Evolutionary conservation across 2,888 invertebrate genomes (phyloP).

Genomic region (Eristalis tenax): DNA sequence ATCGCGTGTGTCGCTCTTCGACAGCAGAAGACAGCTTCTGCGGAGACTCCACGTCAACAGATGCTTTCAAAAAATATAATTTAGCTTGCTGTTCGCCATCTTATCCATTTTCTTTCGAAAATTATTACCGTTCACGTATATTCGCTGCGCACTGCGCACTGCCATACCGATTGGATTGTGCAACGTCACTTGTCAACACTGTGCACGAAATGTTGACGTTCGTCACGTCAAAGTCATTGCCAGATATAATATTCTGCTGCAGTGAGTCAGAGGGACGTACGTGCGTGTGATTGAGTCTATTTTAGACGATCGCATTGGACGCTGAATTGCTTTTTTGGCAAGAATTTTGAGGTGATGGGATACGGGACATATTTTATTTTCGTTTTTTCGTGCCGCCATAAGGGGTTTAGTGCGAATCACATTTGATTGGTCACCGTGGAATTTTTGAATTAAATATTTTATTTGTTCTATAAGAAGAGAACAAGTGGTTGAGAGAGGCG

Average conservation of each 20-base stretch:
- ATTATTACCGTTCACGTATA: neutral
- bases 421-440: constrained; percentile 5
- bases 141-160: neutral
- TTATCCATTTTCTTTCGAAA: neutral
- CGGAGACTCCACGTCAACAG: neutral
- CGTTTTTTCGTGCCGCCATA: neutral
- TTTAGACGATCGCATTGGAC: constrained; percentile 18
- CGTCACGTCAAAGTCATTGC: constrained; percentile 23
- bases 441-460: constrained; percentile 1
- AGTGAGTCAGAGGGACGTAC: constrained; percentile 22
- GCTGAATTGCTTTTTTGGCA: constrained; percentile 13
- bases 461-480: neutral
- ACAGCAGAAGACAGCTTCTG: constrained; percentile 1
- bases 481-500: neutral
- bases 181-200: neutral
- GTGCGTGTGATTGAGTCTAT: constrained; percentile 29
- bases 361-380: neutral
- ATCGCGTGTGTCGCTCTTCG: constrained; percentile 50
- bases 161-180: neutral
- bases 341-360: constrained; percentile 19
- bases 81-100: neutral
- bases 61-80: neutral
- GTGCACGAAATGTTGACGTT: constrained; percentile 12
- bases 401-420: neutral
- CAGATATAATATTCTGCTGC: constrained; percentile 1